Base-by-base conservation (phyloP, 2,888 invertebrate species). In the Gortyna flavago region DNA sequence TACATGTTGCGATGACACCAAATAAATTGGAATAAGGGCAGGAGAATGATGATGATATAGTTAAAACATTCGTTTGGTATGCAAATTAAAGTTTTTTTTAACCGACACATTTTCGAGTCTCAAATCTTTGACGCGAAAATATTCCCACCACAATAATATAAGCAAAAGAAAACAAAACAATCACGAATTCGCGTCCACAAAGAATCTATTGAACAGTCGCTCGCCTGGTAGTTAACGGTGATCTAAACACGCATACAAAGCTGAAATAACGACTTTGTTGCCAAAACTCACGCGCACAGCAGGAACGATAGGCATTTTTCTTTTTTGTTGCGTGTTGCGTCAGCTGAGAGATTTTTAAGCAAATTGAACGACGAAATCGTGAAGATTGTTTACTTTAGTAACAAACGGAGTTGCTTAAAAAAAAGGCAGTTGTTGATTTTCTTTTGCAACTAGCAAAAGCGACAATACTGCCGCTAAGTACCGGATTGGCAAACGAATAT, bases 271-370 rank as follows among this genome's bases (percentile, higher is more conserved):
- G 79, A 61, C 71, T 68, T 74, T 75, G 76, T 79, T 87, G 86
- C 88, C 88, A 87, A 86, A 88, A 84, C 74, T 72, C 87, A 71
- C 69, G 80, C 77, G 76, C 79, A 69, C 76, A 67, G 70, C 78
- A 35, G 78, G 21, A 75, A 72, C 48, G 57, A 64, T 75, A 77
- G 75, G 68, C 65, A 81, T 77, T 79, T 73, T 75, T n/a, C 11
- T 74, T 65, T 18, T 65, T 16, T 16, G 11, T 80, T 61, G 25
- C 62, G 59, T 16, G 11, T 80, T 61, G 25, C 62, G 59, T 44
- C 66, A 71, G 65, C 29, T 48, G 18, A 54, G 48, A 65, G 44
- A 64, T 41, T 72, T 57, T 54, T 9, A 35, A 67, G 18, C 35
- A 62, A 84, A 79, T 65, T 65, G 41, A 65, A 38, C 65, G n/a